These are phyloP conservation scores for Albula goreensis DNA, from an alignment of 2,113 vertebrate species.

Conservation along the genomic window DNA sequence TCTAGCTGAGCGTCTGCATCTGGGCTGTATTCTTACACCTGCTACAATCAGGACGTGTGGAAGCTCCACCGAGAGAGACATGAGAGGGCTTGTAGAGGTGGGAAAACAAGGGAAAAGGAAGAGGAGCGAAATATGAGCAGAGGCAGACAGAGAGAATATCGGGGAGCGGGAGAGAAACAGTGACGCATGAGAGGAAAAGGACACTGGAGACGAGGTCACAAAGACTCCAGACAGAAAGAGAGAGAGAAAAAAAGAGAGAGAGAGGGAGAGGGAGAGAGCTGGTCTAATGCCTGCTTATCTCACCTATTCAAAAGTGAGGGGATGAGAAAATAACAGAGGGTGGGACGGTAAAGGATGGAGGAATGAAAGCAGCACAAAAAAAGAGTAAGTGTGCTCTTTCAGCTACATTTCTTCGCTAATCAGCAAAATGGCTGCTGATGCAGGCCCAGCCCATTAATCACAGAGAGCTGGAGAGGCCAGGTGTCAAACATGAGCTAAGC, in stretches of 20 bases:
- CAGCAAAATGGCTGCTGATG: slow-evolving; percentile 29
- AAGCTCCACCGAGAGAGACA: too few relatives aligned
- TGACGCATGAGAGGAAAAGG: neutral
- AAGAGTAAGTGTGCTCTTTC: neutral
- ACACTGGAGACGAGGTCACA: neutral
- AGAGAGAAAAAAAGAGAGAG: neutral
- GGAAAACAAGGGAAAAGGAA: too few relatives aligned
- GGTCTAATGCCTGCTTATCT: neutral
- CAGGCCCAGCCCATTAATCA: slow-evolving; percentile 24
- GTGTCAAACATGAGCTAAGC: slow-evolving; percentile 17
- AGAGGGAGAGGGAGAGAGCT: neutral
- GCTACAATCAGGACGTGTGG: too few relatives aligned
- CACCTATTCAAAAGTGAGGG: neutral
- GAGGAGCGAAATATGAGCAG: too few relatives aligned
- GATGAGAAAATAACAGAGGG: neutral
- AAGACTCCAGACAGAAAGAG: neutral
- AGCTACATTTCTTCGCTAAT: slow-evolving; percentile 4
- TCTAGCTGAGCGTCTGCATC: too few relatives aligned
- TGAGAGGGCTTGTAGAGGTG: too few relatives aligned
- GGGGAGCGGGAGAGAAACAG: neutral
- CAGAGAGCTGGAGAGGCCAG: neutral
- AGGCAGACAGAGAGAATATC: neutral
- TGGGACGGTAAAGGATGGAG: neutral
- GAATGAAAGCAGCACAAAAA: neutral
- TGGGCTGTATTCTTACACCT: too few relatives aligned